Conservation (phyloP, 2,797 vertebrate genomes). For the Chromobotia macracanthus region DNA sequence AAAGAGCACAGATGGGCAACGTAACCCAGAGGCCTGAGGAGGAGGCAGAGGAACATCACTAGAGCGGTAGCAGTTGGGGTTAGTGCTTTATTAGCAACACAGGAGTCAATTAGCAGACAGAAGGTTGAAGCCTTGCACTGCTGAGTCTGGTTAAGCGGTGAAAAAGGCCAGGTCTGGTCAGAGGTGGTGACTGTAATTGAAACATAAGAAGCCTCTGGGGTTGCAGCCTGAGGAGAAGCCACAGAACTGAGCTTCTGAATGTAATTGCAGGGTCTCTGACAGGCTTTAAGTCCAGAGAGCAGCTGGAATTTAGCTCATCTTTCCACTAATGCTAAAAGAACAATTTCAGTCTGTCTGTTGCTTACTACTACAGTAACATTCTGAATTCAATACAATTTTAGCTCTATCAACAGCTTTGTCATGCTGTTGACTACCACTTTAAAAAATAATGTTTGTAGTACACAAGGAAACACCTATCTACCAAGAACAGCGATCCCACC, state of each 20-base stretch:
- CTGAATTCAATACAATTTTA: too few species aligned
- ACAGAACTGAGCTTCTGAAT: too few species aligned
- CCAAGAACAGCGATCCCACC: background rate
- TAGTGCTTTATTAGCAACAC: conserved; percentile 39
- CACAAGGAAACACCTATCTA: too few species aligned
- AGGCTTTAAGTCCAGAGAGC: too few species aligned
- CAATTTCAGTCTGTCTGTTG: too few species aligned
- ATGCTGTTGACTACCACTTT: too few species aligned
- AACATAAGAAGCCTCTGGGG: conserved; percentile 38
- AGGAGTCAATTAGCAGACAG: conserved; percentile 51
- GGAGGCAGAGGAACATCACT: background rate
- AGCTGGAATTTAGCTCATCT: too few species aligned
- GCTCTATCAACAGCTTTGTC: too few species aligned
- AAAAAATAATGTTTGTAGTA: background rate
- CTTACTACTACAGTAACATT: too few species aligned
- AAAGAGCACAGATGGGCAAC: conserved; percentile 21
- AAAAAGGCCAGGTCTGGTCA: conserved; percentile 21
- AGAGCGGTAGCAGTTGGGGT: background rate
- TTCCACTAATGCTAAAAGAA: too few species aligned
- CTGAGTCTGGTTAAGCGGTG: conserved; percentile 18
- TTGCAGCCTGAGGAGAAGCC: conserved; percentile 10
- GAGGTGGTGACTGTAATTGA: conserved; percentile 36
- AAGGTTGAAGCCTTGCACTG: conserved; percentile 20
- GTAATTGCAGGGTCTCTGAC: background rate
- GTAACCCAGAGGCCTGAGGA: conserved; percentile 14